Conservation (phyloP, 1,140 invertebrate genomes). For the Leptestheria dahalacensis region DNA sequence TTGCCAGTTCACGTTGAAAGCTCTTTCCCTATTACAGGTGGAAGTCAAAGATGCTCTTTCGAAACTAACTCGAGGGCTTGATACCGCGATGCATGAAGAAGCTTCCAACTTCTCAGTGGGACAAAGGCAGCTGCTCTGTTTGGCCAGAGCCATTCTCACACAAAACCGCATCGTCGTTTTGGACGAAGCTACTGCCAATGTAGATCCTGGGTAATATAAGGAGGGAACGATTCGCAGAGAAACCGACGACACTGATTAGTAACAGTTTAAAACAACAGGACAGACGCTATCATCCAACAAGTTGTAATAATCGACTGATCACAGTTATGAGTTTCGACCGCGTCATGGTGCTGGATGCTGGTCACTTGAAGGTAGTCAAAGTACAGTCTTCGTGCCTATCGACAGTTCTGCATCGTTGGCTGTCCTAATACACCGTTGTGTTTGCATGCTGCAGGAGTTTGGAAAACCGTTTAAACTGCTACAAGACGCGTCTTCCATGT, state of each 20-base stretch:
- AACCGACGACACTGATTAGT: not conserved
- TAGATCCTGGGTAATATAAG: constrained; percentile 42
- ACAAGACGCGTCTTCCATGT: too few relatives aligned
- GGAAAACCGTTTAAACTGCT: too few relatives aligned
- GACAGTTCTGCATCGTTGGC: too few relatives aligned
- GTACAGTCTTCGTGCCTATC: too few relatives aligned
- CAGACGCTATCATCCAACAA: constrained; percentile 53
- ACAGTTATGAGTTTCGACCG: constrained; percentile 50
- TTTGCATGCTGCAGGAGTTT: too few relatives aligned
- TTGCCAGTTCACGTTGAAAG: too few relatives aligned
- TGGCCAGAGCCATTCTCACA: constrained; percentile 43
- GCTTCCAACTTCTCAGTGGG: constrained; percentile 66
- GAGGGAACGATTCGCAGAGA: not conserved
- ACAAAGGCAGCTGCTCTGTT: constrained; percentile 55
- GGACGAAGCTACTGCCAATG: constrained; percentile 58
- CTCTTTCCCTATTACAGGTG: too few relatives aligned
- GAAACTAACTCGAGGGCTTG: constrained; percentile 44
- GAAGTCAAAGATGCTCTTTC: constrained; percentile 49
- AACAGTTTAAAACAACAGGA: constrained; percentile 27
- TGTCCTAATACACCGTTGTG: too few relatives aligned
- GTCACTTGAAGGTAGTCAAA: constrained; percentile 22
- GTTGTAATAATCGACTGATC: constrained; percentile 59
- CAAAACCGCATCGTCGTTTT: constrained; percentile 47
- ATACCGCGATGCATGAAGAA: constrained; percentile 52
- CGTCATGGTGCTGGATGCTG: constrained; percentile 54